A percentile compares a stretch with the other conserved stretches of the same genome.
These are phyloP conservation scores for Centrocercus urophasianus DNA, from an alignment of 2,113 vertebrate species.

Conservation along the genomic window DNA sequence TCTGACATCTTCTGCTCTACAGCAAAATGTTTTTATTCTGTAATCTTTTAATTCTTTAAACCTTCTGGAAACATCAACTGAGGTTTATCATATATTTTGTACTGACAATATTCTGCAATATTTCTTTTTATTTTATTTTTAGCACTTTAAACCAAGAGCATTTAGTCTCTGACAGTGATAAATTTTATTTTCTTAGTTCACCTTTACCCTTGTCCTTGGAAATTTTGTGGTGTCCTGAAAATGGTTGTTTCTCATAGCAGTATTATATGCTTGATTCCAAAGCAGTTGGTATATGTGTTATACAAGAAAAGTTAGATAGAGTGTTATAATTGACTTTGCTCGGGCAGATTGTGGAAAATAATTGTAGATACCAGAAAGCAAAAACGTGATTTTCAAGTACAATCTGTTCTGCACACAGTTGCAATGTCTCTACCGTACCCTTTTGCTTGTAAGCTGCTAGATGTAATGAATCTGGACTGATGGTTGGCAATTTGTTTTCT, in stretches of 20 bases:
- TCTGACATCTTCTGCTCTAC: not conserved
- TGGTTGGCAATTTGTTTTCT: slow-evolving; percentile 26
- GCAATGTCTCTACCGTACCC: slow-evolving; percentile 63
- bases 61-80: not conserved
- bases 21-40: not conserved
- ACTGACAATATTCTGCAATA: not conserved
- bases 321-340: not conserved
- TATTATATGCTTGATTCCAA: not conserved
- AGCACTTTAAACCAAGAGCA: not conserved
- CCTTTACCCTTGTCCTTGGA: not conserved
- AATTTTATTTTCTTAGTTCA: not conserved
- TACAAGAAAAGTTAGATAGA: not conserved
- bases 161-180: not conserved
- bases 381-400: slow-evolving; percentile 67
- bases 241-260: not conserved
- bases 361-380: slow-evolving; percentile 36
- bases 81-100: not conserved
- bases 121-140: not conserved
- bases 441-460: slow-evolving; percentile 64
- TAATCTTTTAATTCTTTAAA: not conserved
- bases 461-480: slow-evolving; percentile 35
- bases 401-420: slow-evolving; percentile 73
- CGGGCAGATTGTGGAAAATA: not conserved
- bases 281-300: not conserved
- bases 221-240: not conserved